Evolutionary conservation across 2,797 vertebrate genomes (phyloP).

Genomic region (Pseudomugil tenellus): DNA sequence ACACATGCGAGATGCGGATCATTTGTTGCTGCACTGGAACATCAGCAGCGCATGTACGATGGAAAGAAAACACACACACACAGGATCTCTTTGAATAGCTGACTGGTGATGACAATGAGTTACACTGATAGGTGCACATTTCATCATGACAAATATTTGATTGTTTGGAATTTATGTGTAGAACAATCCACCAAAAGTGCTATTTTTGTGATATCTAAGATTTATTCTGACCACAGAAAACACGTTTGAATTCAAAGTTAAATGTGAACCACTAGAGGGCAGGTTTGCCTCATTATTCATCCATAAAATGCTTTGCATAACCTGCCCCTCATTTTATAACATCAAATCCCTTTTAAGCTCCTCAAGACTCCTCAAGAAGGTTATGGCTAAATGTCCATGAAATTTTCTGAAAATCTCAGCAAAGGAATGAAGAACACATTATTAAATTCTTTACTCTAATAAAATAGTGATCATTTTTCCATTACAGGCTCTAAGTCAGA

Average conservation of each 20-base stretch:
- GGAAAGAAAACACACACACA: not conserved
- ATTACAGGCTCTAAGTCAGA: too few species aligned
- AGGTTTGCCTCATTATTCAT: slow-evolving; percentile 1
- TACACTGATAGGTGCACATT: not conserved
- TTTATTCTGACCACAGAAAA: not conserved
- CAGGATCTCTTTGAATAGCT: too few species aligned
- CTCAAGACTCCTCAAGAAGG: too few species aligned
- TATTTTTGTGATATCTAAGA: not conserved
- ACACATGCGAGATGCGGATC: slow-evolving; percentile 23
- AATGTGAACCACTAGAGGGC: slow-evolving; percentile 50
- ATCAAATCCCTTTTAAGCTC: slow-evolving; percentile 7
- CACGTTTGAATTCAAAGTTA: not conserved
- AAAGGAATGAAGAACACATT: too few species aligned
- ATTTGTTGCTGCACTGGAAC: not conserved
- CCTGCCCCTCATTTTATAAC: slow-evolving; percentile 5
- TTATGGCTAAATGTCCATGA: not conserved
- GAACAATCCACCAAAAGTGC: not conserved
- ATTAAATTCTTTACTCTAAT: too few species aligned
- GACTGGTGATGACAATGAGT: not conserved
- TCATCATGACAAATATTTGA: not conserved
- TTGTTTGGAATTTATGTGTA: not conserved
- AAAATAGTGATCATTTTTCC: too few species aligned
- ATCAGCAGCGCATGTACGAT: not conserved
- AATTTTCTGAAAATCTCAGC: too few species aligned
- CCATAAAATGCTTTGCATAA: not conserved